phyloP scores from a whole-genome alignment of 2,888 invertebrate genomes.

The Lacanobia wlatinum region DNA sequence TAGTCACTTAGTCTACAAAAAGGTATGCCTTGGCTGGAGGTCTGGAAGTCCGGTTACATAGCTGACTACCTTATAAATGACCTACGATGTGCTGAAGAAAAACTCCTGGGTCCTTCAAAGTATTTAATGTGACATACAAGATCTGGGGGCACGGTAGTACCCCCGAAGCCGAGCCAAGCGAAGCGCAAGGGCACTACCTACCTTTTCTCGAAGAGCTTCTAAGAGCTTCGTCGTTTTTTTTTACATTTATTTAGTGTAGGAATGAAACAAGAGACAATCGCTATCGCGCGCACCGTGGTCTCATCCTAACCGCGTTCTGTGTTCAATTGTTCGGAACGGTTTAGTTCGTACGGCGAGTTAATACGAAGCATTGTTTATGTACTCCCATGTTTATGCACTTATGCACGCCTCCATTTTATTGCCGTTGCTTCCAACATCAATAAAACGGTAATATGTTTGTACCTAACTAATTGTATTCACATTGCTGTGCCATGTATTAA shows the following conservation, averaged over 20 bases:
- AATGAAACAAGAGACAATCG: slow-evolving; percentile 4
- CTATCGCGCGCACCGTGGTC: slow-evolving; percentile 11
- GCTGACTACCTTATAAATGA: neutral
- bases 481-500: slow-evolving; percentile 1
- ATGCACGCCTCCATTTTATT: slow-evolving; percentile 56
- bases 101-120: neutral
- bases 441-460: slow-evolving; percentile 52
- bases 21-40: too few relatives aligned
- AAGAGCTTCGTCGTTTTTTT: too few relatives aligned
- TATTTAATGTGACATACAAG: neutral
- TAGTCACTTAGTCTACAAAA: too few relatives aligned
- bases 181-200: too few relatives aligned
- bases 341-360: slow-evolving; percentile 63
- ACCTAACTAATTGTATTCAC: slow-evolving; percentile 53
- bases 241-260: neutral
- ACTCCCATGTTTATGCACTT: slow-evolving; percentile 60
- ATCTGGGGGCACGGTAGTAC: too few relatives aligned
- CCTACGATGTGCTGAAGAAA: neutral
- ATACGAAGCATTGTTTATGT: slow-evolving; percentile 67
- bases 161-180: too few relatives aligned
- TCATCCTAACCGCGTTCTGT: slow-evolving; percentile 40
- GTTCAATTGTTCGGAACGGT: slow-evolving; percentile 68
- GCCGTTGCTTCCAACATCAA: slow-evolving; percentile 53
- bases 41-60: too few relatives aligned
- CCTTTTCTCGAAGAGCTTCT: too few relatives aligned